Conservation (phyloP, 30 jellyfish, hydroid and myxozoan species). For the Turritopsis dohrnii region DNA sequence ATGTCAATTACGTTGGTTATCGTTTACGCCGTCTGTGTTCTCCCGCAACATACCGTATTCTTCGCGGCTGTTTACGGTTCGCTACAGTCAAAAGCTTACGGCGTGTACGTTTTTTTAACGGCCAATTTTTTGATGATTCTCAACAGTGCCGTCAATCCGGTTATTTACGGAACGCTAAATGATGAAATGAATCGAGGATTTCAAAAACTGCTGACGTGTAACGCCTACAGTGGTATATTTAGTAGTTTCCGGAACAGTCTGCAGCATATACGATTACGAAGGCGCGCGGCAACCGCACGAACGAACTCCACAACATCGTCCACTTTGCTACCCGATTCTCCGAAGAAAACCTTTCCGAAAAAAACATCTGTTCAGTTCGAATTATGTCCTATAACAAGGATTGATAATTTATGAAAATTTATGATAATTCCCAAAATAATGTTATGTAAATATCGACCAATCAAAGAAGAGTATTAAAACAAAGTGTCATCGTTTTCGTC, state of each 20-base stretch:
- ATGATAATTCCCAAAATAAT: background rate
- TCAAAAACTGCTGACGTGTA: background rate
- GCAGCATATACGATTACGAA: background rate
- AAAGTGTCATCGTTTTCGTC: too few species aligned
- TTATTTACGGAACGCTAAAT: slow-evolving; percentile 73
- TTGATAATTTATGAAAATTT: slow-evolving; percentile 2
- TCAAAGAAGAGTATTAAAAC: background rate
- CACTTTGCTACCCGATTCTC: background rate
- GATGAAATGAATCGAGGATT: slow-evolving; percentile 70
- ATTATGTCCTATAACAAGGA: background rate
- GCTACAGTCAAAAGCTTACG: slow-evolving; percentile 30
- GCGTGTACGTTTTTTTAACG: slow-evolving; percentile 41
- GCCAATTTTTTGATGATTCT: slow-evolving; percentile 59
- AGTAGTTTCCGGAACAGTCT: slow-evolving; percentile 1
- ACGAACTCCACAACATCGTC: background rate
- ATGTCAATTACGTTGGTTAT: slow-evolving; percentile 55
- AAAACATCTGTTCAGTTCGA: slow-evolving; percentile 2
- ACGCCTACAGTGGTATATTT: background rate
- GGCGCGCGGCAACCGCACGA: background rate
- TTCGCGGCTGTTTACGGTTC: slow-evolving; percentile 62
- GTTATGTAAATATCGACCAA: background rate
- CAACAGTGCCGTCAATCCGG: slow-evolving; percentile 77
- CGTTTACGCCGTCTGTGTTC: slow-evolving; percentile 66
- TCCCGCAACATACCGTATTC: slow-evolving; percentile 84
- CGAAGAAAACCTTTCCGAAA: background rate